These are phyloP conservation scores for Micromussa lordhowensis DNA, from an alignment of 92 coral and sea anemone species.

Conservation along the genomic window DNA sequence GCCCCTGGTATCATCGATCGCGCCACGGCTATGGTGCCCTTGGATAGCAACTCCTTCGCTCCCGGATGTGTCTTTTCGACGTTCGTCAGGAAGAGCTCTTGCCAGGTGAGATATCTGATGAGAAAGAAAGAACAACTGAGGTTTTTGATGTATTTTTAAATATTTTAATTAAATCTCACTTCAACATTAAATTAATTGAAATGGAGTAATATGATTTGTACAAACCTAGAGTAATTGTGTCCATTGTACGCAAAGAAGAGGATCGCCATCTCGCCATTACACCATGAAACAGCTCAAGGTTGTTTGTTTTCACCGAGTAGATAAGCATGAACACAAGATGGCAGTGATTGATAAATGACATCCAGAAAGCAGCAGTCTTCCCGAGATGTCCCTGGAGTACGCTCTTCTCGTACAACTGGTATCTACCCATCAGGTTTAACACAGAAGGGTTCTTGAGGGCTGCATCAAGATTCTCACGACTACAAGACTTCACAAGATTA, in stretches of 20 bases:
- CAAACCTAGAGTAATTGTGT: slow-evolving; percentile 51
- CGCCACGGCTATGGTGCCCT: slow-evolving; percentile 57
- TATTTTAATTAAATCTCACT: too few relatives aligned
- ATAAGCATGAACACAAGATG: too few relatives aligned
- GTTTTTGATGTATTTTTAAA: neutral
- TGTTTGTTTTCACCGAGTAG: too few relatives aligned
- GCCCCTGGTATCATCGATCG: slow-evolving; percentile 61
- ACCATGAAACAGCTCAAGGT: too few relatives aligned
- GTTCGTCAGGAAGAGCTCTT: slow-evolving; percentile 45
- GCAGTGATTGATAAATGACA: slow-evolving; percentile 43
- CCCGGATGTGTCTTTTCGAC: slow-evolving; percentile 57
- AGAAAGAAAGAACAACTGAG: neutral
- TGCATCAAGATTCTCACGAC: slow-evolving; percentile 26
- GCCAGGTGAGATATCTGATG: slow-evolving; percentile 38
- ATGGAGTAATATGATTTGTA: neutral
- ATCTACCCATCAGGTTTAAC: slow-evolving; percentile 3
- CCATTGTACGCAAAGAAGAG: slow-evolving; percentile 56
- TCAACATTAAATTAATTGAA: neutral
- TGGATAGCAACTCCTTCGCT: slow-evolving; percentile 39
- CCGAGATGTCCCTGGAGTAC: slow-evolving; percentile 59
- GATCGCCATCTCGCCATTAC: slow-evolving; percentile 52
- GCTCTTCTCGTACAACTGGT: slow-evolving; percentile 1
- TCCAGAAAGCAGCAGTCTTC: slow-evolving; percentile 57
- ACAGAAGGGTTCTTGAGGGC: slow-evolving; percentile 16
- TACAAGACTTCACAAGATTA: slow-evolving; percentile 21